These are phyloP conservation scores for Drymodes brunneopygia DNA, from an alignment of 2,113 vertebrate genomes.

Conservation along the genomic window DNA sequence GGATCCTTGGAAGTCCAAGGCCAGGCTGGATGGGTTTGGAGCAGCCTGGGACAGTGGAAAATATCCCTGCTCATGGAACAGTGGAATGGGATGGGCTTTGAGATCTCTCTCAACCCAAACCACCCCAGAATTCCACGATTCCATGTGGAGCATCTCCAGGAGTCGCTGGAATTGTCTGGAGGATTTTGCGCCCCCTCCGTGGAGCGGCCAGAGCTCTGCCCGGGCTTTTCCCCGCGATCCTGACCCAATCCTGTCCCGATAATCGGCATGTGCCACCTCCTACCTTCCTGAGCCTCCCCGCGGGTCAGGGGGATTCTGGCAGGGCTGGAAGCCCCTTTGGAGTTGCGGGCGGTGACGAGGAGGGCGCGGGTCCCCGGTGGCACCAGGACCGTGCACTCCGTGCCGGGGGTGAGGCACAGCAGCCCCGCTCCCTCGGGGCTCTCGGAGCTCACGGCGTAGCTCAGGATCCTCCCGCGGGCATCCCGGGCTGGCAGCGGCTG, in stretches of 20 bases:
- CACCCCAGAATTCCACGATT: background rate
- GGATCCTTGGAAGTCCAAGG: background rate
- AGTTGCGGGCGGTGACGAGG: constrained; percentile 45
- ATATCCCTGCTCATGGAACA: background rate
- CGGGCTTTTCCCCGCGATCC: rapidly evolving
- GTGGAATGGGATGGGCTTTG: rapidly evolving
- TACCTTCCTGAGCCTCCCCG: background rate
- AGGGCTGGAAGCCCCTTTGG: constrained; percentile 35
- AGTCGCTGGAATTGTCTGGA: background rate
- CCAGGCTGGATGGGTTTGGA: rapidly evolving
- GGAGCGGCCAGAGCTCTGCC: background rate
- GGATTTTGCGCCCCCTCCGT: rapidly evolving
- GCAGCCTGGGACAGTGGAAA: rapidly evolving
- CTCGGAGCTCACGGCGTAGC: background rate
- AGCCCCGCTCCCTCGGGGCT: rapidly evolving
- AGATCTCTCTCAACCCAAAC: no score
- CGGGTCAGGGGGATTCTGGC: background rate
- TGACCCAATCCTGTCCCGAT: rapidly evolving
- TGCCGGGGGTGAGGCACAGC: background rate
- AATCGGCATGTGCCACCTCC: rapidly evolving
- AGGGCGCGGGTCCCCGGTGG: background rate
- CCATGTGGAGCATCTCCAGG: rapidly evolving
- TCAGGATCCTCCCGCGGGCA: constrained; percentile 33
- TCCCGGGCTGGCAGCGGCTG: constrained; percentile 29
- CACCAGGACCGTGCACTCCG: background rate